Evolutionary conservation across 2,113 vertebrate species (phyloP).

Genomic region (Phalacrocorax pelagicus): DNA sequence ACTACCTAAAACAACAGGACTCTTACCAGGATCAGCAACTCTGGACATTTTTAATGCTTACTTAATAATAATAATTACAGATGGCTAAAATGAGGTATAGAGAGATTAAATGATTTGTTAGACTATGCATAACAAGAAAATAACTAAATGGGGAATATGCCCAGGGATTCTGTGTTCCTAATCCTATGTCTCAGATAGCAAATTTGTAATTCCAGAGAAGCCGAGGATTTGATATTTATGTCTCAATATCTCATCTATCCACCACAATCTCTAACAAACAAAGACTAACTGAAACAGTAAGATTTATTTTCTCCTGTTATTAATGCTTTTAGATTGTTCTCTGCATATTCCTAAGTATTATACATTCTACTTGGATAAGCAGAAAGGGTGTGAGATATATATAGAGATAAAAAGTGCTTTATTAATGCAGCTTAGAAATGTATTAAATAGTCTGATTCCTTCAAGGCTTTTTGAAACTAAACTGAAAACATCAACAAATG

Average conservation of each 20-base stretch:
- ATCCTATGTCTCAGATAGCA: not conserved
- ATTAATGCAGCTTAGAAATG: not conserved
- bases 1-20: not conserved
- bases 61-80: constrained; percentile 42
- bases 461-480: not conserved
- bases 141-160: not conserved
- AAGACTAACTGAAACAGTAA: not conserved
- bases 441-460: not conserved
- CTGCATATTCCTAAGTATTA: not conserved
- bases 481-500: not conserved
- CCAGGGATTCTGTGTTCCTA: not conserved
- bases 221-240: not conserved
- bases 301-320: not conserved
- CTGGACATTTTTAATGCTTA: not conserved
- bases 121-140: not conserved
- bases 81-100: not conserved
- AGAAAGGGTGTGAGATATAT: not conserved
- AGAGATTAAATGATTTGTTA: constrained; percentile 32
- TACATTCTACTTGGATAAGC: not conserved
- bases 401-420: not conserved
- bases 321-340: not conserved
- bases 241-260: not conserved
- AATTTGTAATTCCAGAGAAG: not conserved
- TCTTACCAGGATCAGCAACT: not conserved
- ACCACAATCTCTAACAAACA: not conserved